phyloP scores from a whole-genome alignment of 2,888 invertebrate genomes.

The Brachyopa scutellaris region DNA sequence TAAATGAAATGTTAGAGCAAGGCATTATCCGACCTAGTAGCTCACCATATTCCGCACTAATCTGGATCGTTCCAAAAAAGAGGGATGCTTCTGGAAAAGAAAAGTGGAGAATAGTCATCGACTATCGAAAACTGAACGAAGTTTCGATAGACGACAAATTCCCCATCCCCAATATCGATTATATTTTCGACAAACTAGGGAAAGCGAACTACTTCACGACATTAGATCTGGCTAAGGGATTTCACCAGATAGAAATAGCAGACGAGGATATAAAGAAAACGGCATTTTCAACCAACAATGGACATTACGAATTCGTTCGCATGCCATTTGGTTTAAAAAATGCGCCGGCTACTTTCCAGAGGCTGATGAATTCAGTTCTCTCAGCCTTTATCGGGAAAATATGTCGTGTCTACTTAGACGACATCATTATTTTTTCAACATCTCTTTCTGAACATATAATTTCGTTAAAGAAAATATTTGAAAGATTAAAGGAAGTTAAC shows the following conservation, averaged over 20 bases:
- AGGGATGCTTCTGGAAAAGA: slow-evolving; percentile 55
- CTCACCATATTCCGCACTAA: slow-evolving; percentile 63
- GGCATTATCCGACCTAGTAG: slow-evolving; percentile 34
- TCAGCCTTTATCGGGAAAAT: neutral
- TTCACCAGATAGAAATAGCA: slow-evolving; percentile 61
- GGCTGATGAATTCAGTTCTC: slow-evolving; percentile 19
- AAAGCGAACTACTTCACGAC: slow-evolving; percentile 62
- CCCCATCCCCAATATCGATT: slow-evolving; percentile 64
- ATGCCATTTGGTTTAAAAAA: no score
- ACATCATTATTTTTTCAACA: slow-evolving; percentile 43
- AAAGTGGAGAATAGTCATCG: slow-evolving; percentile 69
- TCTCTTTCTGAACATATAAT: slow-evolving; percentile 73
- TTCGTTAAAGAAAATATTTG: slow-evolving; percentile 24
- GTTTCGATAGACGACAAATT: slow-evolving; percentile 65
- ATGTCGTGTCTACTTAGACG: slow-evolving; percentile 26
- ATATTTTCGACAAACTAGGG: slow-evolving; percentile 64
- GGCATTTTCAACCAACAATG: slow-evolving; percentile 51
- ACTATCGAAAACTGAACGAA: slow-evolving; percentile 63
- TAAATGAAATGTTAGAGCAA: slow-evolving; percentile 35
- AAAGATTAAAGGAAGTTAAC: slow-evolving; percentile 46
- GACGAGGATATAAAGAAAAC: slow-evolving; percentile 59
- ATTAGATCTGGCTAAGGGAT: slow-evolving; percentile 59
- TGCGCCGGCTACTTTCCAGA: slow-evolving; percentile 42
- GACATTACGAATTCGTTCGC: no score
- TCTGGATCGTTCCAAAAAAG: slow-evolving; percentile 72